Evolutionary conservation across 2,888 invertebrate species (phyloP).

Genomic region (Thera britannica): DNA sequence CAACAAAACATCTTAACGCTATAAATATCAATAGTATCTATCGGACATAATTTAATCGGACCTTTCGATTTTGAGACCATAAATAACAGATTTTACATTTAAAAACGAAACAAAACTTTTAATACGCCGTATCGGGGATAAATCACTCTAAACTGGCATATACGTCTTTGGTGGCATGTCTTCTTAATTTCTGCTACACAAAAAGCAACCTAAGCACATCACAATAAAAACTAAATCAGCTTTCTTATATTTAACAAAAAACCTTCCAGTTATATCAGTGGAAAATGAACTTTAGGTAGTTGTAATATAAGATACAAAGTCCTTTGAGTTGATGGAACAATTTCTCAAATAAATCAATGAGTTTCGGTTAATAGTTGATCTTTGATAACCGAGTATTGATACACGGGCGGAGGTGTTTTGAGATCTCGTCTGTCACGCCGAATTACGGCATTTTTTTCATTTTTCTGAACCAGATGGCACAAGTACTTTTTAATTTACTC

Average conservation of each 20-base stretch:
- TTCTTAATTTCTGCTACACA: conserved; percentile 35
- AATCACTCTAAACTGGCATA: conserved; percentile 81
- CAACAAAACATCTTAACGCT: conserved; percentile 60
- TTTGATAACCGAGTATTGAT: conserved; percentile 62
- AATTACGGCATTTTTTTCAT: conserved; percentile 56
- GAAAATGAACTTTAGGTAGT: conserved; percentile 22
- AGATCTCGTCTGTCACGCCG: conserved; percentile 61
- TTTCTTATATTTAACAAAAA: conserved; percentile 9
- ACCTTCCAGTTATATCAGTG: conserved; percentile 7
- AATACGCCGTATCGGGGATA: conserved; percentile 81
- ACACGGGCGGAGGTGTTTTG: conserved; percentile 59
- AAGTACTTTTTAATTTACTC: not conserved
- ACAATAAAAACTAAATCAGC: conserved; percentile 28
- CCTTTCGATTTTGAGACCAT: conserved; percentile 81
- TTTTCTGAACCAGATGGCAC: conserved; percentile 18
- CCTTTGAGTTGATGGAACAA: conserved; percentile 34
- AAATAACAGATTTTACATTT: conserved; percentile 83
- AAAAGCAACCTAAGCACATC: conserved; percentile 38
- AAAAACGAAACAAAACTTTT: conserved; percentile 81
- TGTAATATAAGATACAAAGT: conserved; percentile 31
- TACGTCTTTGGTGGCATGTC: conserved; percentile 80
- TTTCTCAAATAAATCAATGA: conserved; percentile 66
- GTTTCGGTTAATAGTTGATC: conserved; percentile 62
- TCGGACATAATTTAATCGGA: conserved; percentile 82
- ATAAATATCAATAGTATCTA: conserved; percentile 79